Percentiles rank a stretch among this genome's conserved stretches.
These are phyloP conservation scores for Ovis canadensis DNA, from an alignment of 2,113 vertebrate genomes.

Conservation along the genomic window DNA sequence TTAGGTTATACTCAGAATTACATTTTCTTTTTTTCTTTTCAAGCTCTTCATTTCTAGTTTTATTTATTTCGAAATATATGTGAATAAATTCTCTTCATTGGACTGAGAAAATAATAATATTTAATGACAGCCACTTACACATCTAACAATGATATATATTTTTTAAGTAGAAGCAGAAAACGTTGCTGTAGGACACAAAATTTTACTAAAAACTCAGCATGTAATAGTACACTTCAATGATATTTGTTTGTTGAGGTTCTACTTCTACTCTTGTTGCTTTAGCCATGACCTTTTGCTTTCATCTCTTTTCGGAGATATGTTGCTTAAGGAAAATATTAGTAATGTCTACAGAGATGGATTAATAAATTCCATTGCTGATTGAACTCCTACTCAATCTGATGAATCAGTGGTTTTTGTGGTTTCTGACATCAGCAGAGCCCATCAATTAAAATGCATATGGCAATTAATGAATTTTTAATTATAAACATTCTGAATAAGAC, in stretches of 20 bases:
- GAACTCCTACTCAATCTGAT: constrained; percentile 62
- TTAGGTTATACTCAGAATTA: neutral
- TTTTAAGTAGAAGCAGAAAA: neutral
- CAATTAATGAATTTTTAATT: constrained; percentile 69
- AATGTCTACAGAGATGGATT: constrained; percentile 62
- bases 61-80: neutral
- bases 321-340: constrained; percentile 65
- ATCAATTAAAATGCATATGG: constrained; percentile 61
- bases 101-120: neutral
- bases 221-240: neutral
- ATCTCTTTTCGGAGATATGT: neutral
- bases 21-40: neutral
- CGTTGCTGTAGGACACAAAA: neutral
- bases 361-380: constrained; percentile 64
- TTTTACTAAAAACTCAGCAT: neutral
- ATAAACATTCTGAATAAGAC: constrained; percentile 42
- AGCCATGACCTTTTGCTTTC: constrained; percentile 31
- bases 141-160: neutral
- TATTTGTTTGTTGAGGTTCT: neutral
- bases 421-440: constrained; percentile 67
- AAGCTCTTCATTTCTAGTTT: neutral
- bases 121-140: neutral
- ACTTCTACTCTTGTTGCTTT: neutral
- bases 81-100: neutral
- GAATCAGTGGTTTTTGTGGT: constrained; percentile 68